Conservation (phyloP, 2,113 vertebrate species). For the human (Homo sapiens) region DNA sequence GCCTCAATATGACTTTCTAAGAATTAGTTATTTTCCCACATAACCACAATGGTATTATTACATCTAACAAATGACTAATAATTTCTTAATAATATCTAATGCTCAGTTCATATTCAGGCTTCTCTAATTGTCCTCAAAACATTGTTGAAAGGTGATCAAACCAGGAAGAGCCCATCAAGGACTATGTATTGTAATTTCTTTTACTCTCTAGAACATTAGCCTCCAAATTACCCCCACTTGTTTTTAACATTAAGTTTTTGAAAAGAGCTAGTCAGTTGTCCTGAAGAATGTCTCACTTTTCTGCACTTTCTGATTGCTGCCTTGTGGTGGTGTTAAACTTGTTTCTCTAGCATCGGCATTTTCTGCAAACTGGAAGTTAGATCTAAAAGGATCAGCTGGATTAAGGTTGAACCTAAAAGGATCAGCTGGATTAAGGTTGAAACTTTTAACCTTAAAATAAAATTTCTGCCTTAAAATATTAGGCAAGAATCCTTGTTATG, state of each 20-base stretch:
- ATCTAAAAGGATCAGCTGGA: not conserved
- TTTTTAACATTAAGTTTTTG: not conserved
- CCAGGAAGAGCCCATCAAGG: not conserved
- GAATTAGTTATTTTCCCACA: not conserved
- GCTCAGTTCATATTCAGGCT: not conserved
- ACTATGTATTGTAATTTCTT: not conserved
- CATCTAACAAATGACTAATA: not conserved
- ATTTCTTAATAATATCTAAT: constrained; percentile 20
- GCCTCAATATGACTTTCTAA: not conserved
- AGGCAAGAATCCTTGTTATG: not conserved
- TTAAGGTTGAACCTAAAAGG: not conserved
- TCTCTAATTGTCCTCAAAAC: not conserved
- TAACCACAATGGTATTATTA: not conserved
- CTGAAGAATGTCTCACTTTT: not conserved
- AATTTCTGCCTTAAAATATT: not conserved
- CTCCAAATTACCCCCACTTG: not conserved
- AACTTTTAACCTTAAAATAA: not conserved
- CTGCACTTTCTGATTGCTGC: not conserved
- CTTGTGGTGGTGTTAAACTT: not conserved
- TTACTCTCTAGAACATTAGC: not conserved
- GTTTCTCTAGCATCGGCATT: not conserved
- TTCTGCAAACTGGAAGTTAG: not conserved
- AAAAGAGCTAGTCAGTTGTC: not conserved
- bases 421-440: not conserved
- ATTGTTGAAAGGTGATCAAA: not conserved